phyloP scores from a whole-genome alignment of 2,888 invertebrate species.

The Quadroppia sp. region DNA sequence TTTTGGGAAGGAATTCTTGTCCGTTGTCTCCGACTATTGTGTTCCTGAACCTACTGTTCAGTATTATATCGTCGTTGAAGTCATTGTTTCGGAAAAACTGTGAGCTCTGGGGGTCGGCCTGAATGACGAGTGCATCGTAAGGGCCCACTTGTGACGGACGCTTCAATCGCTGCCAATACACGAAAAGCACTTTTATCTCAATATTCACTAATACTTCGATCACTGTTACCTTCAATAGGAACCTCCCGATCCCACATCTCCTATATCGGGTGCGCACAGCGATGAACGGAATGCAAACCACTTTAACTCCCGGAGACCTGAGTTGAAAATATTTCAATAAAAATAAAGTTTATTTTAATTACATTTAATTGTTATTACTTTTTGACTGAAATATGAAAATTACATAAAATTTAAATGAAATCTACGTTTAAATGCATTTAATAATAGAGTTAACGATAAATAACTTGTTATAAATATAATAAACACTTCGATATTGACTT shows the following conservation, averaged over 20 bases:
- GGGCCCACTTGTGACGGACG: conserved; percentile 53
- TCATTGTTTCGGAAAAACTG: conserved; percentile 54
- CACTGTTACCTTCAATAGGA: conserved; percentile 51
- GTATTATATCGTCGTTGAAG: conserved; percentile 53
- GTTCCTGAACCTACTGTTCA: conserved; percentile 53
- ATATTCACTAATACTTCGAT: background rate
- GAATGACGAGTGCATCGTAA: conserved; percentile 54
- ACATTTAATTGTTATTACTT: background rate
- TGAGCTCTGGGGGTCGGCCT: conserved; percentile 53
- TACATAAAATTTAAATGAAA: too few species aligned
- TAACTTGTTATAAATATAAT: too few species aligned
- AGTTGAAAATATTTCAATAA: conserved; percentile 35
- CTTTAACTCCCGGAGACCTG: conserved; percentile 52
- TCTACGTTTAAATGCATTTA: too few species aligned
- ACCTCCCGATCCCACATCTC: conserved; percentile 53
- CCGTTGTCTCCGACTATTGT: conserved; percentile 17
- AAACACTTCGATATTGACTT: background rate
- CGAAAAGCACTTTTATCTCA: conserved; percentile 40
- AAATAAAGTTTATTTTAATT: background rate
- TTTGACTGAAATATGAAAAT: too few species aligned
- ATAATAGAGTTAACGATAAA: too few species aligned
- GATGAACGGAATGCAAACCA: conserved; percentile 53
- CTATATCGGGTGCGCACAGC: conserved; percentile 52
- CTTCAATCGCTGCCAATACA: conserved; percentile 51
- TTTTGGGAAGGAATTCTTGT: conserved; percentile 23